phyloP scores from a whole-genome alignment of 2,888 invertebrate species.

The Nomada fabriciana region DNA sequence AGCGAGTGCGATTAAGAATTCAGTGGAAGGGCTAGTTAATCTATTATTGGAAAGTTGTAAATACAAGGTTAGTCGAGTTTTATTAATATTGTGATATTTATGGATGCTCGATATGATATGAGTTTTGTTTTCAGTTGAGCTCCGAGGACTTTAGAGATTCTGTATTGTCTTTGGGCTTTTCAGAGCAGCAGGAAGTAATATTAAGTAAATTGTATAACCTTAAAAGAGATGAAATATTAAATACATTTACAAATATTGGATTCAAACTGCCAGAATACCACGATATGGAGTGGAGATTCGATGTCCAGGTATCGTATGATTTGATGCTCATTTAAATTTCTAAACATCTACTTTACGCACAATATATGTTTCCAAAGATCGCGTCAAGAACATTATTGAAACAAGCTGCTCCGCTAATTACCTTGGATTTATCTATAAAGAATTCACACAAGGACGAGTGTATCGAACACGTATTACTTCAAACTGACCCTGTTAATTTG shows the following conservation, averaged over 20 bases:
- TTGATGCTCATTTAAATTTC: background rate
- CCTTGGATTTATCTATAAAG: constrained; percentile 86
- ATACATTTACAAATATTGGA: constrained; percentile 85
- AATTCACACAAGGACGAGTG: constrained; percentile 75
- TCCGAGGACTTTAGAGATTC: constrained; percentile 85
- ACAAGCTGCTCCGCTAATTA: constrained; percentile 87
- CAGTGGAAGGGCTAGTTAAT: constrained; percentile 90
- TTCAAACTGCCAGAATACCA: constrained; percentile 85
- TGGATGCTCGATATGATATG: too few species aligned
- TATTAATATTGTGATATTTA: background rate
- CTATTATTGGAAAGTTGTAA: constrained; percentile 90
- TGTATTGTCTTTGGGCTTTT: constrained; percentile 86
- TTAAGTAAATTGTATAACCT: constrained; percentile 87
- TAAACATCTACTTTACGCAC: constrained; percentile 4
- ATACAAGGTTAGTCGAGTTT: constrained; percentile 86
- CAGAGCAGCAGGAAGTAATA: constrained; percentile 86
- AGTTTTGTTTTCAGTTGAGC: constrained; percentile 82
- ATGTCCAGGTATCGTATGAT: constrained; percentile 85
- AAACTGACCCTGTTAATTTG: constrained; percentile 87
- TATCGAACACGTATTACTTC: constrained; percentile 82
- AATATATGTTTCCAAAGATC: constrained; percentile 80
- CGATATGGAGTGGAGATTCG: constrained; percentile 89
- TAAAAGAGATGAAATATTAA: constrained; percentile 86
- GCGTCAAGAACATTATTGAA: constrained; percentile 87
- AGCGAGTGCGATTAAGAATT: constrained; percentile 86